Base-by-base conservation (phyloP, 2,113 vertebrate species). In the Chascanopsetta lugubris region DNA sequence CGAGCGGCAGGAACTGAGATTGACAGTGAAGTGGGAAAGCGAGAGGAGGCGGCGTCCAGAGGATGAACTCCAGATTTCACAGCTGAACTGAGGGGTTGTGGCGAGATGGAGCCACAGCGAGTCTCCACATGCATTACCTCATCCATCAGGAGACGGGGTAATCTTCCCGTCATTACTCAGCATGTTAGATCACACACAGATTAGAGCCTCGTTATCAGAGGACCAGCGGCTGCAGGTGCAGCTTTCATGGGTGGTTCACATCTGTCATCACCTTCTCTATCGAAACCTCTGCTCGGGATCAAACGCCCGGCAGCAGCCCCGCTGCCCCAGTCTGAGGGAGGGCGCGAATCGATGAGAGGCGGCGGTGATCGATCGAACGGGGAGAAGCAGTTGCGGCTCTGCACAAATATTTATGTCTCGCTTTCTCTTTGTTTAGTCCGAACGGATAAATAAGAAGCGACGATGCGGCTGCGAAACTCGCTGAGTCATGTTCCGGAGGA, bases 151-250 rank as follows among this genome's bases (percentile, higher is more conserved):
- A 43, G 46, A 47, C 43, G 18, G 56, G 67, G 22, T 70, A 32
- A 77, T 76, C 73, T 85, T 57, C 7, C 30, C 59, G 68, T 60
- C 68, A 68, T 83, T 77, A 80, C 79, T 81, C 83, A 75, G 70
- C 66, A 61, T 51, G 71, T 32, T 6, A 46, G 61, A 68, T 63
- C 53, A 49, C 72, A 75, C 59, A 12, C 40, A 42, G 24, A 51
- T 27, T 2, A 36, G 3, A 36, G 36, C 47, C 5, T 8, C 21
- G 48, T 36, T 2, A 24, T 21, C 45, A 25, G 2, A 25, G 24
- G 20, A 47, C 38, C 4, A 2, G 0, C 26, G 13, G 30, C 50
- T 26, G 53, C 69, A 60, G 61, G 54, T 65, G 69, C 53, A 34
- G 26, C n/a, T 24, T 13, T 11, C 20, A 2, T 24, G 56, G 45